Evolutionary conservation across 2,113 vertebrate species (phyloP).

Genomic region (Prinia subflava): DNA sequence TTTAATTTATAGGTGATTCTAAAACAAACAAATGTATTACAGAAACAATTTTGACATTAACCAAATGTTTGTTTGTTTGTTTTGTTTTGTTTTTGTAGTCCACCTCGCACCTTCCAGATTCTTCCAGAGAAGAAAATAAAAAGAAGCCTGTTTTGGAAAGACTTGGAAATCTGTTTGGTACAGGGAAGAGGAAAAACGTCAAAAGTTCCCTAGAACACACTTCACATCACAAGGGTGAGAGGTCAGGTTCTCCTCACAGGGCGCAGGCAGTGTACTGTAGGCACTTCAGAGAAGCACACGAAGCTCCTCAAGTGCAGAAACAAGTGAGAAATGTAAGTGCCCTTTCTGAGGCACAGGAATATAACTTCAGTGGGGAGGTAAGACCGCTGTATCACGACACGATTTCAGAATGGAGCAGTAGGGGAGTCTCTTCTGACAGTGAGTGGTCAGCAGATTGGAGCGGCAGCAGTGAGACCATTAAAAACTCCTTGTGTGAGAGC

Average conservation of each 20-base stretch:
- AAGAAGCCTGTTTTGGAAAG: conserved; percentile 79
- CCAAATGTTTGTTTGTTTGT: background rate
- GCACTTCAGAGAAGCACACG: conserved; percentile 14
- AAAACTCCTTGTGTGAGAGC: conserved; percentile 55
- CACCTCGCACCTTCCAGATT: conserved; percentile 66
- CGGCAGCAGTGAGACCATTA: conserved; percentile 47
- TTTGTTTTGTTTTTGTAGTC: conserved; percentile 74
- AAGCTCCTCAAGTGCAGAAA: conserved; percentile 1
- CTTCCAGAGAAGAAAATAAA: conserved; percentile 71
- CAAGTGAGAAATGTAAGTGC: background rate
- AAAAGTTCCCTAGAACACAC: conserved; percentile 60
- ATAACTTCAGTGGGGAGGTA: conserved; percentile 27
- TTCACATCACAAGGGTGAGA: conserved; percentile 15
- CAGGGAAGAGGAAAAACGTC: conserved; percentile 66
- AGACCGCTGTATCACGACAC: conserved; percentile 8
- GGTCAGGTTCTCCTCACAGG: conserved; percentile 12
- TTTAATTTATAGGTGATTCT: background rate
- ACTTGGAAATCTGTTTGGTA: conserved; percentile 75
- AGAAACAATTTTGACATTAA: background rate
- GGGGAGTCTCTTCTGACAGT: conserved; percentile 34
- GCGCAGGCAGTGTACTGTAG: background rate
- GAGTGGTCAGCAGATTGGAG: conserved; percentile 52
- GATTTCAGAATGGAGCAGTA: conserved; percentile 55
- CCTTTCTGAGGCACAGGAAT: conserved; percentile 9
- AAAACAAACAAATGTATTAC: background rate